Base-by-base conservation (phyloP, 2,113 vertebrate species). In the Pelecanus crispus region DNA sequence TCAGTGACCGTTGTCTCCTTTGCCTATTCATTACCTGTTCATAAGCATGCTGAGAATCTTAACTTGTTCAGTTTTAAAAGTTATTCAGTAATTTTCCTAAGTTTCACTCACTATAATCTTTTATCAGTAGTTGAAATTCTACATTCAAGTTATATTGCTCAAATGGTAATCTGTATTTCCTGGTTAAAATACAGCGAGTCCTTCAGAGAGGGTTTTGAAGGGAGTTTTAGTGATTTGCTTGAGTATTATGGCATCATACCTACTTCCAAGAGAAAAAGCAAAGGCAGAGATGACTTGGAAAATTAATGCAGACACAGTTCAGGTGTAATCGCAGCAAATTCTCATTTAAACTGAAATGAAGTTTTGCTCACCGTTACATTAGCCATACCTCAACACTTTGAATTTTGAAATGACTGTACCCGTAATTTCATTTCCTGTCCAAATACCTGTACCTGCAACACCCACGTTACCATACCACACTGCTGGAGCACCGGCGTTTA, bases 391-490 rank as follows among this genome's bases (percentile, higher is more conserved):
- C 49, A 49, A 38, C 34, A 36, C 17, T 63, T 15, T 29, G 22
- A 34, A 50, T 56, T 38, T n/a, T 66, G 44, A 59, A 73, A 34
- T 45, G 3, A 52, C 34, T 34, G 20, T 16, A 36, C 11, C 42
- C 1, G 0, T 42, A 32, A 55, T 34, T 85, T 58, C 12, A 50
- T 19, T 44, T 79, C 42, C 32, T 71, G 15, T 42, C 58, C 58
- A 50, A 72, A 29, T 6, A 20, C 38, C 45, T 28, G 28, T 20
- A 45, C 13, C 16, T 15, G 16, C 44, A 59, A 25, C 52, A 59
- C 34, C 21, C 10, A 0, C 3, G 0, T 13, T 50, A 36, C 49
- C 3, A 1, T 2, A 26, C 17, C 42, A 13, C n/a, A 2, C 24
- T 19, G 58, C 32, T 38, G 44, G 58, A 34, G 50, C 42, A 49